Conservation (phyloP, 2,113 vertebrate species). For the Anolis sagrei region DNA sequence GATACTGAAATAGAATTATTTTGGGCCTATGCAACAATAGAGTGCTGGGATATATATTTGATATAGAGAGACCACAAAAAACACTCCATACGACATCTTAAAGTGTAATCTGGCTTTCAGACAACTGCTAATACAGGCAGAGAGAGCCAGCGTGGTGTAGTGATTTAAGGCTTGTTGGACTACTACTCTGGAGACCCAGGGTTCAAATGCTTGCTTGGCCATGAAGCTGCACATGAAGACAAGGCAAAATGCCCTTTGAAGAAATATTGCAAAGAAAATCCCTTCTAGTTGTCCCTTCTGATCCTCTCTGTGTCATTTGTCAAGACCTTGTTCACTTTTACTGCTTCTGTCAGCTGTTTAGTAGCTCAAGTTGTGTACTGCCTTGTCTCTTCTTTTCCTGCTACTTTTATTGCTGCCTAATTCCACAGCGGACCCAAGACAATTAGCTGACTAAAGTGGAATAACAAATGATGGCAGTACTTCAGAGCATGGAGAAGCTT, state of each 20-base stretch:
- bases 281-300: not conserved
- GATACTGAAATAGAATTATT: not conserved
- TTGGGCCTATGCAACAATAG: not conserved
- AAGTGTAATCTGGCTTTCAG: not conserved
- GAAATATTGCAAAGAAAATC: no score
- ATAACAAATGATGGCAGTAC: no score
- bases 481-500: no score
- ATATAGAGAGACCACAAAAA: not conserved
- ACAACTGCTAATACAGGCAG: no score
- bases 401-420: not conserved
- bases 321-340: not conserved
- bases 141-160: no score
- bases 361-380: not conserved
- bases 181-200: no score
- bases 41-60: not conserved
- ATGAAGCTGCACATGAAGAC: no score
- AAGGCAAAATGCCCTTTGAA: no score
- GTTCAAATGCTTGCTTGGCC: no score
- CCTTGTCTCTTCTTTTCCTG: not conserved
- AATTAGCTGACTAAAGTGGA: not conserved
- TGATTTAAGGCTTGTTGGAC: no score
- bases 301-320: not conserved
- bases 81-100: not conserved
- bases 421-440: not conserved
- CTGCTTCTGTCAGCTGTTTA: not conserved